Conservation (phyloP, 2,797 vertebrate species). For the Coreius guichenoti region DNA sequence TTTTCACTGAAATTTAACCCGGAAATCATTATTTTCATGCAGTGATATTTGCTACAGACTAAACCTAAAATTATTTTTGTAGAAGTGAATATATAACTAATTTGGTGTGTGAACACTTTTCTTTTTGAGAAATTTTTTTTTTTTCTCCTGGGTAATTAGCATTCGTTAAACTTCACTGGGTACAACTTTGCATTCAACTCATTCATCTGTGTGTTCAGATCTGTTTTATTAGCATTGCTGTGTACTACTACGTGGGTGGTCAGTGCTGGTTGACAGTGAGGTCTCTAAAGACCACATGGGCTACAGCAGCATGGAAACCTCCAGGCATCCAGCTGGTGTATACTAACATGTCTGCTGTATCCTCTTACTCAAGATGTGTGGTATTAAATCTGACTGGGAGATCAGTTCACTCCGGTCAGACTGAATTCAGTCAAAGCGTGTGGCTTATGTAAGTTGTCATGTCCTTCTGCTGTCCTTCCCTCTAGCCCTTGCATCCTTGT, state of each 20-base stretch:
- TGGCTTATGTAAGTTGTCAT: conserved; percentile 38
- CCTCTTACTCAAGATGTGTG: conserved; percentile 13
- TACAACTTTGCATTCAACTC: neutral
- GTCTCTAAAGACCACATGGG: conserved; percentile 18
- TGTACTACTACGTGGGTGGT: neutral
- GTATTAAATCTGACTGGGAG: neutral
- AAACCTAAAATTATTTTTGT: neutral
- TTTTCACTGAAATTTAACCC: too few relatives aligned
- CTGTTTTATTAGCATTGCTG: neutral
- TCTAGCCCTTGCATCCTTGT: conserved; percentile 37
- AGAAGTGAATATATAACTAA: neutral
- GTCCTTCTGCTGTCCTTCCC: conserved; percentile 46
- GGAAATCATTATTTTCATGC: too few relatives aligned
- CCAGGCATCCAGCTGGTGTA: conserved; percentile 12
- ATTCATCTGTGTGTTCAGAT: neutral
- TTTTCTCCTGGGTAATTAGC: neutral
- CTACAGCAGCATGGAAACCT: conserved; percentile 15
- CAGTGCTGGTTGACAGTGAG: neutral
- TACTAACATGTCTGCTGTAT: conserved; percentile 17
- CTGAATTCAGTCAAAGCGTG: neutral
- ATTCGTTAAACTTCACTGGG: neutral
- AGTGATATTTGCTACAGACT: neutral
- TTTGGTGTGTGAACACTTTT: neutral
- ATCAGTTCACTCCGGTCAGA: conserved; percentile 4
- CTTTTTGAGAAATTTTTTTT: too few relatives aligned